Conservation (phyloP, 1,140 invertebrate genomes). For the Ruditapes philippinarum region DNA sequence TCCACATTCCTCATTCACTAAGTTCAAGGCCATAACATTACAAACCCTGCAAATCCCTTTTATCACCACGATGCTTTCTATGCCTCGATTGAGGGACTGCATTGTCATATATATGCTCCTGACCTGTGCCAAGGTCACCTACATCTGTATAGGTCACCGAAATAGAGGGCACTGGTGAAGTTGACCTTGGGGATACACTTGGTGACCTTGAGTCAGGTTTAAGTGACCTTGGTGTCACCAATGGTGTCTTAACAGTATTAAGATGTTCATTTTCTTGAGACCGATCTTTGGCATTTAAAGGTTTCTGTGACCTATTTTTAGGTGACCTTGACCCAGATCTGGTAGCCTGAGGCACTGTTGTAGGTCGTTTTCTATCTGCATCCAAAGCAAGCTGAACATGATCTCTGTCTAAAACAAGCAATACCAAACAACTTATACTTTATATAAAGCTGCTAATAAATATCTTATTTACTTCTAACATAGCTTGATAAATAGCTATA, state of each 20-base stretch:
- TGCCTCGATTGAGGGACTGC: slow-evolving; percentile 7
- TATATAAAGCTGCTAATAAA: no score
- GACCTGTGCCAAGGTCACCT: slow-evolving; percentile 32
- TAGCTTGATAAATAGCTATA: no score
- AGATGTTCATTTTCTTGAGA: background rate
- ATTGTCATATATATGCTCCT: slow-evolving; percentile 51
- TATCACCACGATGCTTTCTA: background rate
- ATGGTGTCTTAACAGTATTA: background rate
- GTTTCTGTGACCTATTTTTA: slow-evolving; percentile 33
- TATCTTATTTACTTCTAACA: no score
- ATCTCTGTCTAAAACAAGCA: slow-evolving; percentile 56
- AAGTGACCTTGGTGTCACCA: background rate
- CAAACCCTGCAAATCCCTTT: background rate
- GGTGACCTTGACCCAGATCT: slow-evolving; percentile 56
- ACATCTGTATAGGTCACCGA: slow-evolving; percentile 27
- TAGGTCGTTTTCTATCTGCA: slow-evolving; percentile 34
- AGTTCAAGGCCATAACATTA: slow-evolving; percentile 6
- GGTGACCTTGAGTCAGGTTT: slow-evolving; percentile 12
- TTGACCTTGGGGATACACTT: slow-evolving; percentile 11
- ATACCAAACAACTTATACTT: background rate
- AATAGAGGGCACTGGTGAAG: slow-evolving; percentile 15
- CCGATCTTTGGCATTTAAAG: background rate
- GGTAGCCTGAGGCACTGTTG: slow-evolving; percentile 9
- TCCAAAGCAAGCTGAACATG: slow-evolving; percentile 36
- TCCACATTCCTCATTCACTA: slow-evolving; percentile 22